Conservation (phyloP, 2,113 vertebrate genomes). For the Bubo scandiacus region DNA sequence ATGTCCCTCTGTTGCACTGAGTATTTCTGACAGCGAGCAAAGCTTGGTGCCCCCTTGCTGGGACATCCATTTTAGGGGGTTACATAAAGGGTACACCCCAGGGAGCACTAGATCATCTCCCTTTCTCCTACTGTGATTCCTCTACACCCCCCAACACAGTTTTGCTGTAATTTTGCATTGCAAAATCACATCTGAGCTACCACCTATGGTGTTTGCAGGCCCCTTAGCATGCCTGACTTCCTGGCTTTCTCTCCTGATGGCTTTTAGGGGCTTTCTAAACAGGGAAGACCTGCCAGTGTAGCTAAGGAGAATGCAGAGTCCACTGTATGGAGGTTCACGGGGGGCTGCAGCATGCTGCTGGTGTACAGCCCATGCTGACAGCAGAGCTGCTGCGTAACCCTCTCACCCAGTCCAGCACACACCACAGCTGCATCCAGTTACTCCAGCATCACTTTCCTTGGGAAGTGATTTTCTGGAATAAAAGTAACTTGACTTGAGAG, state of each 20-base stretch:
- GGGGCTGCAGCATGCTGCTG: background rate
- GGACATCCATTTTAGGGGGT: background rate
- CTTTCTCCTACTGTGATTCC: background rate
- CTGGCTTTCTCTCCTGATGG: background rate
- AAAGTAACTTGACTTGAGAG: background rate
- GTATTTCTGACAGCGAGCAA: background rate
- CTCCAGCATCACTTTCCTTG: background rate
- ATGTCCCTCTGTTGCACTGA: background rate
- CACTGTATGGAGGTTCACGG: rapidly evolving
- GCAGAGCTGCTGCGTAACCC: background rate
- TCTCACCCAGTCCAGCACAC: background rate
- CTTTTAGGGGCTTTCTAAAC: background rate
- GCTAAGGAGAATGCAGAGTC: background rate
- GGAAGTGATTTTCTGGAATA: background rate
- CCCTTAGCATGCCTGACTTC: background rate
- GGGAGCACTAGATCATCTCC: background rate
- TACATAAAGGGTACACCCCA: background rate
- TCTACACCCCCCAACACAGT: background rate
- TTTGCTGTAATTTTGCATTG: background rate
- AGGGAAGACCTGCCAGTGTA: background rate
- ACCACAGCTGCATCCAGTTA: background rate
- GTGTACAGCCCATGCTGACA: rapidly evolving
- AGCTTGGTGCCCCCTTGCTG: background rate
- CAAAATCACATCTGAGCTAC: background rate
- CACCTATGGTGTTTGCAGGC: rapidly evolving